Evolutionary conservation across 1,140 invertebrate species (phyloP).

Genomic region (Apis laboriosa): DNA sequence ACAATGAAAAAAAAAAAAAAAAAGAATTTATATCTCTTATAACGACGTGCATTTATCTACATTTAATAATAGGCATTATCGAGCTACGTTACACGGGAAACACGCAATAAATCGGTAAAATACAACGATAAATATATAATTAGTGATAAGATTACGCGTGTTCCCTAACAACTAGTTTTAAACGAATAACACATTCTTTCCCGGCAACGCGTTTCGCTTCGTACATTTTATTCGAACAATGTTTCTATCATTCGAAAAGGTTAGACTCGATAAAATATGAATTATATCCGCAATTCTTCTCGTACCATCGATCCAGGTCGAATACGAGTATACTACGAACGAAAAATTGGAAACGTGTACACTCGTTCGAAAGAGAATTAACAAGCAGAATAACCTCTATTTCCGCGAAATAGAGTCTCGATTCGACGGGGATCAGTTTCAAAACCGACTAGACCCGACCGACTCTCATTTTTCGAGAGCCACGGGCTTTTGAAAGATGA

Average conservation of each 20-base stretch:
- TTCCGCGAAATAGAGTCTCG: background rate
- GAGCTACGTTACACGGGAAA: background rate
- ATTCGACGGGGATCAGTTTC: slow-evolving; percentile 22
- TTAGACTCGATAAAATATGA: too few species aligned
- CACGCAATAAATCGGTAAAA: background rate
- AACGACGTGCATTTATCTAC: slow-evolving; percentile 1
- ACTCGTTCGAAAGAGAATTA: too few species aligned
- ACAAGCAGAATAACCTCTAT: background rate
- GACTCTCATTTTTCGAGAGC: background rate
- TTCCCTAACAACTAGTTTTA: slow-evolving; percentile 1
- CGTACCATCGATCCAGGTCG: too few species aligned
- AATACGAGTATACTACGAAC: too few species aligned
- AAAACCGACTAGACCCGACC: background rate
- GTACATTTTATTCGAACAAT: too few species aligned
- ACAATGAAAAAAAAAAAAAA: too few species aligned
- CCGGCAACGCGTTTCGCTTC: too few species aligned
- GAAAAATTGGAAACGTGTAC: too few species aligned
- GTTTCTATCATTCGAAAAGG: too few species aligned
- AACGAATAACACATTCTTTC: background rate
- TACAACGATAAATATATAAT: slow-evolving; percentile 12
- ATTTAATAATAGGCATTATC: slow-evolving; percentile 15
- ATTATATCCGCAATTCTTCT: too few species aligned
- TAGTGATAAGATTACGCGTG: background rate
- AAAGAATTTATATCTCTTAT: background rate
- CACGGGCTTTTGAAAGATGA: slow-evolving; percentile 67